Base-by-base conservation (phyloP, 2,797 vertebrate genomes). In the Scomberomorus guttatus region DNA sequence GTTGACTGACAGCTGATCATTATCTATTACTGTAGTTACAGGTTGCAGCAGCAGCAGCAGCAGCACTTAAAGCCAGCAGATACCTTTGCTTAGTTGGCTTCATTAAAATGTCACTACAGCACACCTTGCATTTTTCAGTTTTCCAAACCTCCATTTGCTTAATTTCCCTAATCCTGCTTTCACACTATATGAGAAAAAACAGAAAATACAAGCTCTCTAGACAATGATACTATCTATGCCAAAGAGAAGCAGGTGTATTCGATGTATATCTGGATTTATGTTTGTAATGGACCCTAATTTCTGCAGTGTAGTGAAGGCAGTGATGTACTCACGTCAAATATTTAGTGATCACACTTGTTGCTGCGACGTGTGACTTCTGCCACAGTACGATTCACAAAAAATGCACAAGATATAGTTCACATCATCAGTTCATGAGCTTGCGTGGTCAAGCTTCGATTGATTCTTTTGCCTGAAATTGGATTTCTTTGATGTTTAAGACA, bases 261-360 rank as follows among this genome's bases (percentile, higher is more conserved):
- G 15, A 18, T 46, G 14, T 17, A 46, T 17, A 17, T 51, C 6
- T 24, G 42, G 27, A n/a, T 34, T 25, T 46, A 4, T 7, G 13
- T 7, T 22, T 11, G 42, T 34, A 9, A 44, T 50, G 14, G 37
- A 52, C 6, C 22, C 29, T 20, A 25, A 51, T 61, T 20, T 72
- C 32, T 55, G 34, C 65, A 37, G 22, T 13, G 3, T 5, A 11
- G 17, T 18, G 64, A 51, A 3, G 5, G 12, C 32, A 52, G n/a
- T 24, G 13, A 11, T 13, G 18, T 2, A 39, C 58, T 57, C 25
- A 59, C 3, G 25, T 56, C 34, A 27, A 25, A 25, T 12, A 24
- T 15, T 4, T 51, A 22, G 17, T 32, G 48, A 13, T 24, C 14
- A 32, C 80, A 89, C 71, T 68, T 87, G 86, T 87, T 85, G 84